Conservation (phyloP, 2,113 vertebrate species). For the Rousettus leschenaultii region DNA sequence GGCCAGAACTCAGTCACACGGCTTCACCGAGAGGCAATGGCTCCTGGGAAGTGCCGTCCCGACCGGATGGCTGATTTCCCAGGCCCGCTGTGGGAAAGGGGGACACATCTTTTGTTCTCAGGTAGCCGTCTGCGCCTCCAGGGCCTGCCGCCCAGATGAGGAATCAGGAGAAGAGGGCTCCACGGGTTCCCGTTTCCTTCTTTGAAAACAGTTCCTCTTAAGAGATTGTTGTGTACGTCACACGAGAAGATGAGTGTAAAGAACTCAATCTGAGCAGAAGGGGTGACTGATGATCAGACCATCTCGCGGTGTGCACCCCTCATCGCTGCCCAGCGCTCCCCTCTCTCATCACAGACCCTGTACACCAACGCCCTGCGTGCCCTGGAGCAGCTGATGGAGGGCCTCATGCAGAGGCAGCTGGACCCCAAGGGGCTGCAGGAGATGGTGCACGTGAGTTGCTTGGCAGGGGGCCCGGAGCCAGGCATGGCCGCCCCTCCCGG, state of each 20-base stretch:
- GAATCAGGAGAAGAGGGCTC: neutral
- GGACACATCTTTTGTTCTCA: neutral
- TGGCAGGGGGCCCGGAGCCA: rapidly evolving
- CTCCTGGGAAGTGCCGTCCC: neutral
- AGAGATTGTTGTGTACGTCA: neutral
- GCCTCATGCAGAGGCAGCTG: conserved; percentile 60
- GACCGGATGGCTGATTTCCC: neutral
- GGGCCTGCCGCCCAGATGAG: neutral
- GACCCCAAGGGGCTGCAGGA: conserved; percentile 70
- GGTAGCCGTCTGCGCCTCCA: neutral
- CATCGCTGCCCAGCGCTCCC: rapidly evolving
- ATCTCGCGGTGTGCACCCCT: neutral
- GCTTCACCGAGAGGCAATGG: neutral
- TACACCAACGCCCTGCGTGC: neutral
- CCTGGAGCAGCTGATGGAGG: conserved; percentile 55
- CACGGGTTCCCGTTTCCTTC: neutral
- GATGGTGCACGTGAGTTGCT: conserved; percentile 50
- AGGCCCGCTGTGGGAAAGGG: neutral
- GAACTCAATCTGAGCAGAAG: neutral
- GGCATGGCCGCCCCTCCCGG: no score
- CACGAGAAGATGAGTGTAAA: neutral
- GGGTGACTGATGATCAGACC: neutral
- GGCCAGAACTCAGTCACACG: neutral
- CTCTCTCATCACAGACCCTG: conserved; percentile 8
- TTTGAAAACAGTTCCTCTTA: neutral